Base-by-base conservation (phyloP, 2,113 vertebrate genomes). In the Silurus glanis region DNA sequence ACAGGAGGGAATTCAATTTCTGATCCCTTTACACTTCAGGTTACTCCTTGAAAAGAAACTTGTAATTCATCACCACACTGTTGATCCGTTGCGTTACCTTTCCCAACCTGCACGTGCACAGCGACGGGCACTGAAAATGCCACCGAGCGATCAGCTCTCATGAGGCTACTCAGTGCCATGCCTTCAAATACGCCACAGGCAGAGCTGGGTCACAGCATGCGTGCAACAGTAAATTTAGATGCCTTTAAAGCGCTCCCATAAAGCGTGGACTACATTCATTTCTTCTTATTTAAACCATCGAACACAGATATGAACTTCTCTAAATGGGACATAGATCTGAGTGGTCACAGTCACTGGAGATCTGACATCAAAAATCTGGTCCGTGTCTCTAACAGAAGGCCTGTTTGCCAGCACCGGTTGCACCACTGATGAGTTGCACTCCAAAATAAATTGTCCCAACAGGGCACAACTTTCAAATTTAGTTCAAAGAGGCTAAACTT, bases 321-420 rank as follows among this genome's bases (percentile, higher is more conserved):
- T 93, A 95, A 95, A 95, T 95, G 94, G 95, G 95, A 93, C 95
- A 92, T 87, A 94, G 94, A 96, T 96, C 95, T 95, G 93, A 95
- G 95, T 87, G 23, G 69, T 86, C 92, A 84, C 92, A 89, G 91
- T 91, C 94, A 91, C 94, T 90, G 89, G 95, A 95, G 94, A 95
- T 76, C 91, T 93, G 90, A 84, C 93, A 94, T 95, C 93, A 95
- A 94, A 80, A 88, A 93, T 93, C 90, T 91, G 92, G 91, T 92
- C 88, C 92, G 93, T 90, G 92, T 94, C 94, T 93, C 91, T 87
- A 94, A 92, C 83, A 85, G 90, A 92, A 92, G 91, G 66, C 88
- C 89, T 91, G 88, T 89, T 88, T 91, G 94, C 93, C 94, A 96
- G 92, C 91, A 93, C 94, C 91, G 93, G 91, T 93, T 93, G 91